Percentiles rank a stretch among this genome's conserved stretches.
phyloP scores from a whole-genome alignment of 2,113 vertebrate genomes.

The Leucosticte australis region DNA sequence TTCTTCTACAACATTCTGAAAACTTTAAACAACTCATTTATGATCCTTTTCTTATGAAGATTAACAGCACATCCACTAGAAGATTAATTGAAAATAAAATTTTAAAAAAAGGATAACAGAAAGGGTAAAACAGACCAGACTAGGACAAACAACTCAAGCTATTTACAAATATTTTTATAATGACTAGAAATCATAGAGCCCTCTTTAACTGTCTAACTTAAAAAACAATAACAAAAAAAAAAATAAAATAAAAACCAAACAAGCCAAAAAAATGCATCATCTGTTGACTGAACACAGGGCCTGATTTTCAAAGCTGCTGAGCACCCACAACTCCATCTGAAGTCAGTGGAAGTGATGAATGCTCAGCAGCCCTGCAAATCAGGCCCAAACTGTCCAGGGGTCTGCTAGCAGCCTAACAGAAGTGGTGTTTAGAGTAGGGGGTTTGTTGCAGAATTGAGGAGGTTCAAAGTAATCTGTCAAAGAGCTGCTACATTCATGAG shows the following conservation, averaged over 20 bases:
- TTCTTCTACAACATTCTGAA: background rate
- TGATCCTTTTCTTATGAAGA: background rate
- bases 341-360: conserved; percentile 2
- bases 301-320: conserved; percentile 22
- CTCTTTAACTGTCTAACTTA: conserved; percentile 54
- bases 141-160: conserved; percentile 35
- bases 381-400: background rate
- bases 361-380: conserved; percentile 2
- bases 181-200: conserved; percentile 21
- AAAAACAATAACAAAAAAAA: background rate
- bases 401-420: background rate
- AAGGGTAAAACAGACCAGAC: background rate
- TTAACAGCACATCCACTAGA: background rate
- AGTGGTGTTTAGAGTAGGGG: background rate
- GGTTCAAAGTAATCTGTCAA: conserved; percentile 25
- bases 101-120: background rate
- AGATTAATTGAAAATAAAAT: conserved; percentile 3
- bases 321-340: conserved; percentile 22
- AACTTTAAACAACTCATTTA: conserved; percentile 38
- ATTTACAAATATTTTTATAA: conserved; percentile 47
- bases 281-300: conserved; percentile 1
- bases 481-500: background rate
- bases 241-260: background rate
- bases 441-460: background rate
- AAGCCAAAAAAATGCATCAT: background rate